Conservation (phyloP, 2,113 vertebrate species). For the Trachemys scripta region DNA sequence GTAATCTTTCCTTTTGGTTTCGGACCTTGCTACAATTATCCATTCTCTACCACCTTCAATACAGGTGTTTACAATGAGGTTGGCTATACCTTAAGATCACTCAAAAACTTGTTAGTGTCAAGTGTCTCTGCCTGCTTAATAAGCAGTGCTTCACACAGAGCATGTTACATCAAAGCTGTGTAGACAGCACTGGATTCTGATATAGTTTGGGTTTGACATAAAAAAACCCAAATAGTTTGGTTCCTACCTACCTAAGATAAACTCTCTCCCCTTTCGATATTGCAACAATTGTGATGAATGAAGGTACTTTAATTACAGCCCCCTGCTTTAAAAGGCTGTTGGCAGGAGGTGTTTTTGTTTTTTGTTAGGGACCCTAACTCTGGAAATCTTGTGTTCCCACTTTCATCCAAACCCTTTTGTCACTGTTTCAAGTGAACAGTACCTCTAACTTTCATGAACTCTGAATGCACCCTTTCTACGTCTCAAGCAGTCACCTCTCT, state of each 20-base stretch:
- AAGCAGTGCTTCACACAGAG: neutral
- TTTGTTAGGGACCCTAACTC: neutral
- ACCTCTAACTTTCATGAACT: too few relatives aligned
- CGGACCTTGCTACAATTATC: neutral
- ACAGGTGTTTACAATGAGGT: neutral
- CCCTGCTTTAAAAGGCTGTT: constrained; percentile 32
- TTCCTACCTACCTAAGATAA: neutral
- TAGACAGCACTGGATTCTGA: neutral
- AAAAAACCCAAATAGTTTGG: constrained; percentile 4
- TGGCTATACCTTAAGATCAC: neutral
- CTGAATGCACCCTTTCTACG: too few relatives aligned
- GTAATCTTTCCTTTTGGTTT: neutral
- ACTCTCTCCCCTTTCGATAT: neutral
- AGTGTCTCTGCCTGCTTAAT: neutral
- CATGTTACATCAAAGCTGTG: neutral
- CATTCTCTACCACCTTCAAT: neutral
- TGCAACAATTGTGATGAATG: neutral
- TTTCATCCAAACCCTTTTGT: accelerated
- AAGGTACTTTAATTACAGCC: neutral
- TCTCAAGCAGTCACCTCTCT: neutral
- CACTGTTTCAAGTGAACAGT: too few relatives aligned
- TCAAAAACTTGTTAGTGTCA: neutral
- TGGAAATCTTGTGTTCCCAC: too few relatives aligned
- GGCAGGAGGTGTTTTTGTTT: neutral
- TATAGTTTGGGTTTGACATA: constrained; percentile 1